These are phyloP conservation scores for Pseudobourletiella spinata DNA, from an alignment of 1,140 invertebrate genomes.

Conservation along the genomic window DNA sequence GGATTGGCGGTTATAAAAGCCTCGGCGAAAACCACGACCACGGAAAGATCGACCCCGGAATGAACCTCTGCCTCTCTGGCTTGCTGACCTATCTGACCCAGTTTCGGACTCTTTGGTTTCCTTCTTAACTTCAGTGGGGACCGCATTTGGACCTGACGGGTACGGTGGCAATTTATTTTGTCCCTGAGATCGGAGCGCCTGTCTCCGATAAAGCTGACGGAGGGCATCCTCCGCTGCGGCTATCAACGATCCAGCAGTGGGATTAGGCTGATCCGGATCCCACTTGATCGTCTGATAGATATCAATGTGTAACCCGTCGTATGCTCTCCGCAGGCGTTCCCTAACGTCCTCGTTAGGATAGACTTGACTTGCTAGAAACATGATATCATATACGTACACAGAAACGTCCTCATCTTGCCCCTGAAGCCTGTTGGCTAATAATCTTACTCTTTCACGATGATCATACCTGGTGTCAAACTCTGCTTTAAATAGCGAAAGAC, in stretches of 20 bases:
- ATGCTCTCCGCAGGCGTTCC: not conserved
- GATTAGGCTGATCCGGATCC: not conserved
- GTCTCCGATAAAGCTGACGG: not conserved
- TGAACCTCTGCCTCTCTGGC: no score
- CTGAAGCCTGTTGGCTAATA: not conserved
- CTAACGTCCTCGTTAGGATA: not conserved
- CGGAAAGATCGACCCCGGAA: no score
- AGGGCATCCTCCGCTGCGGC: not conserved
- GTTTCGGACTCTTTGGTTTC: no score
- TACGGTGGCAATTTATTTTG: not conserved
- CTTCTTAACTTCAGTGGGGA: no score
- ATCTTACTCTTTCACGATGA: not conserved
- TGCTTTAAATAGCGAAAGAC: not conserved
- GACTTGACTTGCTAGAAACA: conserved; percentile 9
- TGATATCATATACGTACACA: conserved; percentile 9
- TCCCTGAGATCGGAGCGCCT: not conserved
- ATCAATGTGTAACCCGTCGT: not conserved
- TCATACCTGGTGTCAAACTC: not conserved
- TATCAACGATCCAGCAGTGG: not conserved
- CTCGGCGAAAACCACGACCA: no score
- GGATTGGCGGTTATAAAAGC: no score
- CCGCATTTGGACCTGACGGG: no score
- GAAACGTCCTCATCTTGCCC: not conserved
- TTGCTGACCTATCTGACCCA: no score
- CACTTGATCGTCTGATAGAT: not conserved